These are phyloP conservation scores for Pollimyrus isidori DNA, from an alignment of 2,113 vertebrate species.

Conservation along the genomic window DNA sequence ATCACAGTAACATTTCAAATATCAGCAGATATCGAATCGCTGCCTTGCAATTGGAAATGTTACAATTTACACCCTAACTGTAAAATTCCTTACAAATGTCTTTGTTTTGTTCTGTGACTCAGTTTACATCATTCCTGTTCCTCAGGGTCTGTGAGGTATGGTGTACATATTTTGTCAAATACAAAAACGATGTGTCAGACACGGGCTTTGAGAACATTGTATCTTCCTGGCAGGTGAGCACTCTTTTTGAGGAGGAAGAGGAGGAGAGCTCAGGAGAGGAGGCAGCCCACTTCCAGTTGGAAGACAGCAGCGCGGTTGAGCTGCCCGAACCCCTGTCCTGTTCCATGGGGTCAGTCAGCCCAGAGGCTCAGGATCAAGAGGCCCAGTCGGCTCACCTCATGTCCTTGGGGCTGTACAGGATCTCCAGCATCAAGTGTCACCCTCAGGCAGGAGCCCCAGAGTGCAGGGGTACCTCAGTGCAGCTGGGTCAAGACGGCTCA, in stretches of 20 bases:
- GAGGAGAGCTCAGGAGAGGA: slow-evolving; percentile 36
- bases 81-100: not conserved
- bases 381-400: slow-evolving; percentile 57
- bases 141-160: not conserved
- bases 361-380: slow-evolving; percentile 45
- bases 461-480: not conserved
- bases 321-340: slow-evolving; percentile 29
- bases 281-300: slow-evolving; percentile 41
- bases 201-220: not conserved
- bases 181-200: not conserved
- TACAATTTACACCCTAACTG: not conserved
- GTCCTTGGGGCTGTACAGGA: slow-evolving; percentile 46
- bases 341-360: slow-evolving; percentile 29
- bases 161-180: not conserved
- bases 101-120: not conserved
- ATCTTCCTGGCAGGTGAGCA: slow-evolving; percentile 48
- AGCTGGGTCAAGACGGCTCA: slow-evolving; percentile 18
- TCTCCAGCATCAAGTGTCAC: slow-evolving; percentile 42
- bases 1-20: not conserved
- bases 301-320: slow-evolving; percentile 28
- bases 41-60: not conserved
- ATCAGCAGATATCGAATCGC: not conserved
- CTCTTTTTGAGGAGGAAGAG: slow-evolving; percentile 48
- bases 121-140: not conserved
- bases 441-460: not conserved